These are phyloP conservation scores for Eilema griseolum DNA, from an alignment of 2,888 invertebrate species.

Conservation along the genomic window DNA sequence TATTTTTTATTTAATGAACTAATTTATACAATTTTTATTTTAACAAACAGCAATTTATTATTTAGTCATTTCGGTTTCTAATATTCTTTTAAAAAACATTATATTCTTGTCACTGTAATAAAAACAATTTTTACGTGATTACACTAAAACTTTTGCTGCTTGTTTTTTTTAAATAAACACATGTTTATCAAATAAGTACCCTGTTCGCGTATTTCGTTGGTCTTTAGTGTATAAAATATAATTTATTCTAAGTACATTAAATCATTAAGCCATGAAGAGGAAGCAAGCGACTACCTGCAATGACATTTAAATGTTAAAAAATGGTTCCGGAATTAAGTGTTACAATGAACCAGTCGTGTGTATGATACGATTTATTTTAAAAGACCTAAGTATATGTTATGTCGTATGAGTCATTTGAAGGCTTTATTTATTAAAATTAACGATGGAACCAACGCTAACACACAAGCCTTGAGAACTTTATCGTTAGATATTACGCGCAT, in stretches of 20 bases:
- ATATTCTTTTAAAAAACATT: not conserved
- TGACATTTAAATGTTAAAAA: constrained; percentile 68
- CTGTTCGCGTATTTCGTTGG: not conserved
- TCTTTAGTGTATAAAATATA: not conserved
- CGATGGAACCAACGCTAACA: not conserved
- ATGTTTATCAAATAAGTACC: not conserved
- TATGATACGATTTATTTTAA: constrained; percentile 3
- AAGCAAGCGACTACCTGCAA: constrained; percentile 47
- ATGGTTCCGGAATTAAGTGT: constrained; percentile 54
- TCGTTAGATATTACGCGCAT: not conserved
- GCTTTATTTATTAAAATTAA: not conserved
- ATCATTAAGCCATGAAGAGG: constrained; percentile 33
- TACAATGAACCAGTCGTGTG: constrained; percentile 15
- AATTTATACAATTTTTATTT: too few species aligned
- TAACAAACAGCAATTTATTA: too few species aligned
- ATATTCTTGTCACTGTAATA: not conserved
- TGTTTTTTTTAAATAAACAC: not conserved
- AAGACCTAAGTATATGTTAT: not conserved
- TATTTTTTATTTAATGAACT: too few species aligned
- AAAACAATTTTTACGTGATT: not conserved
- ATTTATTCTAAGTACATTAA: not conserved
- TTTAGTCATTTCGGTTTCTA: too few species aligned
- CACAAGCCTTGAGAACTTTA: not conserved
- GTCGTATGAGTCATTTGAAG: not conserved
- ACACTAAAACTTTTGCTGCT: not conserved